These are phyloP conservation scores for Proterorhinus semilunaris DNA, from an alignment of 2,113 vertebrate genomes.

Conservation along the genomic window DNA sequence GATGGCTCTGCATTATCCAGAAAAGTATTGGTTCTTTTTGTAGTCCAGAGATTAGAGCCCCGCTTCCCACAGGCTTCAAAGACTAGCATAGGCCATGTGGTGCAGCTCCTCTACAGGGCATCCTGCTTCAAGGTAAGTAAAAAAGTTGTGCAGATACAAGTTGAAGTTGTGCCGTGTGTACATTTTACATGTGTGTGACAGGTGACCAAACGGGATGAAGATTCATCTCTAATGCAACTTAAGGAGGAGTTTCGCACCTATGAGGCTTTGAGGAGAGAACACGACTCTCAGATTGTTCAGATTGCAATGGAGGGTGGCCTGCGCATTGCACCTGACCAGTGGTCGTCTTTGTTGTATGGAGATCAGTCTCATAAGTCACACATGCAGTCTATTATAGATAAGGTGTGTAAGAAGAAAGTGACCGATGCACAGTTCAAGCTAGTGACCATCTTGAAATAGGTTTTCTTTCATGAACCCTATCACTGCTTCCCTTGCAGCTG, in stretches of 20 bases:
- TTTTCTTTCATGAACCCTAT: neutral
- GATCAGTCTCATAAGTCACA: slow-evolving; percentile 98
- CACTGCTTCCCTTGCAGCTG: slow-evolving; percentile 78
- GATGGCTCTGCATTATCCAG: slow-evolving; percentile 95
- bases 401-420: slow-evolving; percentile 74
- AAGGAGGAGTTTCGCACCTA: slow-evolving; percentile 98
- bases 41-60: slow-evolving; percentile 95
- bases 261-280: slow-evolving; percentile 92
- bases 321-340: slow-evolving; percentile 97
- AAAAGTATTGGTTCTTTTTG: slow-evolving; percentile 97
- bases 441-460: neutral
- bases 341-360: slow-evolving; percentile 95
- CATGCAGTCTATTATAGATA: slow-evolving; percentile 99
- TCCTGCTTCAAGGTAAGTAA: slow-evolving; percentile 94
- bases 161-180: neutral
- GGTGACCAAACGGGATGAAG: slow-evolving; percentile 98
- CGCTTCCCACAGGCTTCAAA: slow-evolving; percentile 98
- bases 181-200: slow-evolving; percentile 44
- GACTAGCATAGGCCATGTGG: slow-evolving; percentile 98
- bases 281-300: slow-evolving; percentile 97
- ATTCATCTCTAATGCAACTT: slow-evolving; percentile 97
- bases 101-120: slow-evolving; percentile 96
- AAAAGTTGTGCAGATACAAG: neutral
- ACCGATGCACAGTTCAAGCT: neutral
- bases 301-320: slow-evolving; percentile 98